phyloP scores from a whole-genome alignment of 1,140 invertebrate species.

The Drosophila biarmipes region DNA sequence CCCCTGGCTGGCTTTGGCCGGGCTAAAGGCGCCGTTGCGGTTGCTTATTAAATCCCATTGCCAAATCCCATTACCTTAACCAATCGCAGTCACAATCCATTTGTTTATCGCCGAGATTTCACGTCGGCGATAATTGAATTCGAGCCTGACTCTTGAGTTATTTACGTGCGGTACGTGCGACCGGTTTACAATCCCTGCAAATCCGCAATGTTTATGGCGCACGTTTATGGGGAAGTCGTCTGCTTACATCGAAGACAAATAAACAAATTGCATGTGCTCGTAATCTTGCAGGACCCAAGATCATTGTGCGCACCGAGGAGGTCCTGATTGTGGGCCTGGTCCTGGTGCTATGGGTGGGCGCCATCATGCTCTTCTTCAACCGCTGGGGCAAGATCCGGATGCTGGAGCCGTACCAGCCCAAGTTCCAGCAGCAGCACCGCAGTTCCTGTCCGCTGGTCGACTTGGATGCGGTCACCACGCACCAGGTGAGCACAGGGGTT shows the following conservation, averaged over 20 bases:
- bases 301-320: slow-evolving; percentile 91
- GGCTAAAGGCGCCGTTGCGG: slow-evolving; percentile 11
- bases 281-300: slow-evolving; percentile 85
- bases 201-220: slow-evolving; percentile 15
- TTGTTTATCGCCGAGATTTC: slow-evolving; percentile 39
- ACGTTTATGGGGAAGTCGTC: not conserved
- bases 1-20: slow-evolving; percentile 23
- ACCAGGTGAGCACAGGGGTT: slow-evolving; percentile 56
- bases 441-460: slow-evolving; percentile 89
- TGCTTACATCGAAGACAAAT: slow-evolving; percentile 3
- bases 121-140: slow-evolving; percentile 64
- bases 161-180: slow-evolving; percentile 58
- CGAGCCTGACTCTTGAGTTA: slow-evolving; percentile 49
- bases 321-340: slow-evolving; percentile 94
- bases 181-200: slow-evolving; percentile 15
- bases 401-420: slow-evolving; percentile 95
- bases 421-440: slow-evolving; percentile 92
- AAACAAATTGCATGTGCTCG: slow-evolving; percentile 15
- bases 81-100: slow-evolving; percentile 8
- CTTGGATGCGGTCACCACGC: slow-evolving; percentile 71
- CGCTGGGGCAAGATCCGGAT: slow-evolving; percentile 97
- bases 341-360: slow-evolving; percentile 93
- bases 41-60: slow-evolving; percentile 30
- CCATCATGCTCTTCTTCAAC: slow-evolving; percentile 95
- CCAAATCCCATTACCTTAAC: not conserved